Evolutionary conservation across 2,888 invertebrate genomes (phyloP), one percentile per base, ranked within the genome.

Genomic region (Eupithecia centaureata): DNA sequence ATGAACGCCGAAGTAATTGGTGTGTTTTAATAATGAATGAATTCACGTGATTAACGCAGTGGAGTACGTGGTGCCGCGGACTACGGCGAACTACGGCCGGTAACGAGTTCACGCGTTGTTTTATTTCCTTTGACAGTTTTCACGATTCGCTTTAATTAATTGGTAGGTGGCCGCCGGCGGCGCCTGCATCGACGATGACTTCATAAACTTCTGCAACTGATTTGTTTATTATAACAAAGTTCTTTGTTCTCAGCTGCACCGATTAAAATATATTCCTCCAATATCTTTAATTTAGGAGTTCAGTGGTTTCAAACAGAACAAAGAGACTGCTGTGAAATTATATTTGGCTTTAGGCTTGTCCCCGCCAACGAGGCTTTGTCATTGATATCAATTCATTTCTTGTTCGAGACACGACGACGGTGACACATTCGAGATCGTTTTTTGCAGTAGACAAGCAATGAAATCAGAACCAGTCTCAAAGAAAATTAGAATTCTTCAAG

Each of bases 401-500:
- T n/a, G n/a, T 18, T 38, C 7, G n/a, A n/a, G n/a, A n/a, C n/a
- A 38, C 7, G 7, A 35, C 35, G n/a, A 1, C n/a, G 35, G 15
- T 5, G 35, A n/a, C n/a, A 38, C 38, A 38, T 38, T 38, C 38
- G 2, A 7, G n/a, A 42, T 18, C 8, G 42, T 18, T 18, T 8
- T 18, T 42, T 18, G 18, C 42, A 18, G 42, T 18, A 42, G 18
- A 42, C 18, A 2, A 18, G 3, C 42, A 2, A 28, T 25, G 27
- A 38, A 54, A 38, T 63, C 5, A 51, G 56, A 68, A 51, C 56
- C 57, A n/a, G 35, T 5, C 27, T 57, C 32, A 62, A 42, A 58
- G 12, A 22, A 38, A 62, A 62, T 65, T 58, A 65, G 60, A 69
- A 38, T 28, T 33, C 51, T 38, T 30, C 5, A n/a, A 35, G n/a